Conservation (phyloP, 2,113 vertebrate genomes). For the Zapornia atra region DNA sequence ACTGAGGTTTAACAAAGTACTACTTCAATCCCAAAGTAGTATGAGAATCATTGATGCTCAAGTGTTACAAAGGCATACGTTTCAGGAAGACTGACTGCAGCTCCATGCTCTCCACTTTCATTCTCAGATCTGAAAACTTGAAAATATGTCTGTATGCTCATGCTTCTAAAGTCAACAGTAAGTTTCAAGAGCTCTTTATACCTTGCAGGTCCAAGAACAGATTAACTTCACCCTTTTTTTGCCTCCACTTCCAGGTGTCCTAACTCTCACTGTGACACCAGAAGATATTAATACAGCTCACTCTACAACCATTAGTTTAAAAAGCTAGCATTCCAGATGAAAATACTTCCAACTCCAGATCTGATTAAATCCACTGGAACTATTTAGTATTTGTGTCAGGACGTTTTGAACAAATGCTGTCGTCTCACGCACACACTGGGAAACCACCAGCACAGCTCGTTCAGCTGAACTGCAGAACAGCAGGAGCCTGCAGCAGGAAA, state of each 20-base stretch:
- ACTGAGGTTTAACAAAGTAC: not conserved
- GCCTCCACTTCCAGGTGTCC: not conserved
- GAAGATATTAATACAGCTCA: not conserved
- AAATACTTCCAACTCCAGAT: constrained; percentile 7
- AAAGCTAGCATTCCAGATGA: not conserved
- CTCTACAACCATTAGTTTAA: not conserved
- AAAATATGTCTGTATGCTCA: not conserved
- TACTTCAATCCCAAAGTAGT: not conserved
- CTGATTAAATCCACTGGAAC: not conserved
- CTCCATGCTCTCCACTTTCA: not conserved
- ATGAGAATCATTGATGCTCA: not conserved
- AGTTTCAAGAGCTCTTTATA: not conserved
- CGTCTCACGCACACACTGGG: not conserved
- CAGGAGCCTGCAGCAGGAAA: not conserved
- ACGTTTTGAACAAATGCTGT: constrained; percentile 24
- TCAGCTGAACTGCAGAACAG: not conserved
- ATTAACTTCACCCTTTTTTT: not conserved
- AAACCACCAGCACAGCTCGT: not conserved
- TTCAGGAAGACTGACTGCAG: not conserved
- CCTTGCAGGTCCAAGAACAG: not conserved
- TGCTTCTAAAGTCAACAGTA: not conserved
- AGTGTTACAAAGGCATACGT: not conserved
- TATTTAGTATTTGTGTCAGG: constrained; percentile 10
- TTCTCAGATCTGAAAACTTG: not conserved
- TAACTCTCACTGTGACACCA: not conserved